A percentile compares a stretch with the other conserved stretches of the same genome.
Conservation (phyloP, 2,797 vertebrate genomes). For the Megaceryle alcyon region DNA sequence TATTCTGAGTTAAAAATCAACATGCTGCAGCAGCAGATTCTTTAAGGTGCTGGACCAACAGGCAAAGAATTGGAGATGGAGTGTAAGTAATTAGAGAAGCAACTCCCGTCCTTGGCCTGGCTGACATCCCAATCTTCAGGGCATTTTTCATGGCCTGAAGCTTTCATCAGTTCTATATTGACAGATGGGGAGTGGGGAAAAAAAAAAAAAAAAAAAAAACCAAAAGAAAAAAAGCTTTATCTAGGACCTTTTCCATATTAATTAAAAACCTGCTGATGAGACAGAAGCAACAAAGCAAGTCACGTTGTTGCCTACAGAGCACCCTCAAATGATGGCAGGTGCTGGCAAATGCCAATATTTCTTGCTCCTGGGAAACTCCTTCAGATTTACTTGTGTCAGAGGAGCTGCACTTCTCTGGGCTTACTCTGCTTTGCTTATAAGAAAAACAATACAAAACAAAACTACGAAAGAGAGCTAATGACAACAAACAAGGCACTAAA, state of each 20-base stretch:
- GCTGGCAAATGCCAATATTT: neutral
- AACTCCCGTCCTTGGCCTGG: neutral
- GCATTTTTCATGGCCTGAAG: neutral
- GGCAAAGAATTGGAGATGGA: neutral
- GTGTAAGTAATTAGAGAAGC: neutral
- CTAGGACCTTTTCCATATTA: neutral
- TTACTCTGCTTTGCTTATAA: neutral
- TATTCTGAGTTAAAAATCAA: neutral
- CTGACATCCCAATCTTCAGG: neutral
- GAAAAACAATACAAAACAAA: neutral
- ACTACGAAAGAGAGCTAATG: neutral
- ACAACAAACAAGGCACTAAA: neutral
- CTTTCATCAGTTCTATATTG: neutral
- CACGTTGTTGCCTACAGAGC: neutral
- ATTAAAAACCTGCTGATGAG: slow-evolving; percentile 35
- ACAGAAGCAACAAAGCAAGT: slow-evolving; percentile 5
- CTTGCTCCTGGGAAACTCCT: neutral
- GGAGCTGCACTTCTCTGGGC: neutral
- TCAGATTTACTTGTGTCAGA: neutral
- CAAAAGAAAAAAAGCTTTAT: neutral
- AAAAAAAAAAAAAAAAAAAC: rapidly evolving
- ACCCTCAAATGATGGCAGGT: neutral
- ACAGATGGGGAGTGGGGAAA: neutral
- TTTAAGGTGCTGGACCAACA: neutral
- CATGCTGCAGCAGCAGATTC: neutral